phyloP scores from a whole-genome alignment of 2,797 vertebrate genomes.

The Muscicapa striata region DNA sequence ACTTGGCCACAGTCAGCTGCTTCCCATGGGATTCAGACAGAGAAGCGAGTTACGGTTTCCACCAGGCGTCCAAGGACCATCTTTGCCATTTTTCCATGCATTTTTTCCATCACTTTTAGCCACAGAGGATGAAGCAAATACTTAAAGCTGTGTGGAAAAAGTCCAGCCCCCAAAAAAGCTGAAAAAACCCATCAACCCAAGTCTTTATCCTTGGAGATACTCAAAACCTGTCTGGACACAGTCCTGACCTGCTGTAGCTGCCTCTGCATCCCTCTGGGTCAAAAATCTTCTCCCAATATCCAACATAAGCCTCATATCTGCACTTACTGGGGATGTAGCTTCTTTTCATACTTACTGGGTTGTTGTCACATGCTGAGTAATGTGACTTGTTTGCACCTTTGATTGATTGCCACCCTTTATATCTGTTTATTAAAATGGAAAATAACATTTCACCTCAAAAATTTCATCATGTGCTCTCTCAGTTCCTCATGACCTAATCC shows the following conservation, averaged over 20 bases:
- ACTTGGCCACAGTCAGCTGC: not conserved
- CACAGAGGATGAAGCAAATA: not conserved
- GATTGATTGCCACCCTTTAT: not conserved
- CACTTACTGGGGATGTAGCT: not conserved
- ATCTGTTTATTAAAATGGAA: conserved; percentile 28
- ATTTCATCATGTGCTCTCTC: conserved; percentile 22
- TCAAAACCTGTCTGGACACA: not conserved
- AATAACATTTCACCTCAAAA: conserved; percentile 31
- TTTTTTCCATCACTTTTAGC: not conserved
- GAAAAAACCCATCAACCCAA: not conserved
- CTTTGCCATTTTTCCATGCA: not conserved
- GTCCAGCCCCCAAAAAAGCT: not conserved
- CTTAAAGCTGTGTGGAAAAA: not conserved
- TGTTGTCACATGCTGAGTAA: not conserved
- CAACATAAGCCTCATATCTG: not conserved
- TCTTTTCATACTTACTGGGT: not conserved
- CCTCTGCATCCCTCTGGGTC: not conserved
- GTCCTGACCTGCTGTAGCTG: not conserved
- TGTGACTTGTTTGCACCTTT: not conserved
- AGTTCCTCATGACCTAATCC: conserved; percentile 15
- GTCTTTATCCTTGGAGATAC: not conserved
- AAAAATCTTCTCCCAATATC: not conserved
- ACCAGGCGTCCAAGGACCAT: not conserved
- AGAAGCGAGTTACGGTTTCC: not conserved
- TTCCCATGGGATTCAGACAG: not conserved